These are phyloP conservation scores for Drosophila pseudoananassae DNA, from an alignment of 1,140 invertebrate species.

Conservation along the genomic window DNA sequence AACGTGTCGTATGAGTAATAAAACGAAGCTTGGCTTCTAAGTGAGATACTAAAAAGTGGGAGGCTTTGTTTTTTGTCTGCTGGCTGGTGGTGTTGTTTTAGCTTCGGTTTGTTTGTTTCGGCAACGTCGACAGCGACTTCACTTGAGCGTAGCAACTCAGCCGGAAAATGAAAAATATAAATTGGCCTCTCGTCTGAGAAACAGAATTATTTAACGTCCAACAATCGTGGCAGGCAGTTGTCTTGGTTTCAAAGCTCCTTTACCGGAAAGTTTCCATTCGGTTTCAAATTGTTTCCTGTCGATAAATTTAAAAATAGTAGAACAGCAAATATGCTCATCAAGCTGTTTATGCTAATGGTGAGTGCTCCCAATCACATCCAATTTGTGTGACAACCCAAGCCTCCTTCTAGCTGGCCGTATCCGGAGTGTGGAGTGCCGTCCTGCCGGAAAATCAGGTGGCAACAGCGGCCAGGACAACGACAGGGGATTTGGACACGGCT, in stretches of 20 bases:
- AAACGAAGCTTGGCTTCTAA: slow-evolving; percentile 43
- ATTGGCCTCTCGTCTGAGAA: slow-evolving; percentile 77
- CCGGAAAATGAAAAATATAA: slow-evolving; percentile 84
- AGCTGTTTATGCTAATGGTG: slow-evolving; percentile 61
- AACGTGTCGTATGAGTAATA: slow-evolving; percentile 78
- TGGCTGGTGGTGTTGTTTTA: slow-evolving; percentile 22
- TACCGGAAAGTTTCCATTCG: slow-evolving; percentile 3
- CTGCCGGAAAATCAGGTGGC: slow-evolving; percentile 16
- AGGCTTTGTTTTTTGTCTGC: slow-evolving; percentile 45
- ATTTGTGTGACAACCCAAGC: slow-evolving; percentile 25
- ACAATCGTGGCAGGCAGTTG: slow-evolving; percentile 63
- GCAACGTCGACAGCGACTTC: slow-evolving; percentile 41
- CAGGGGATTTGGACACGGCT: slow-evolving; percentile 58
- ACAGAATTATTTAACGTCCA: slow-evolving; percentile 80
- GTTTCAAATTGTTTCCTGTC: slow-evolving; percentile 20
- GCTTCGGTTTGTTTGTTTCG: slow-evolving; percentile 71
- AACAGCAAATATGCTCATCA: slow-evolving; percentile 12
- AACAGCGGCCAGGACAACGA: slow-evolving; percentile 20
- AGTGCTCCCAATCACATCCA: slow-evolving; percentile 35
- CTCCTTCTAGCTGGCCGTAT: slow-evolving; percentile 35
- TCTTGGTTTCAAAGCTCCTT: slow-evolving; percentile 39
- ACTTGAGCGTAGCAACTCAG: slow-evolving; percentile 76
- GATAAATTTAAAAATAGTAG: slow-evolving; percentile 19
- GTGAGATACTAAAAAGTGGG: slow-evolving; percentile 52
- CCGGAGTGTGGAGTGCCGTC: slow-evolving; percentile 30